phyloP scores from a whole-genome alignment of 2,113 vertebrate genomes.

The Sarotherodon lohbergeri region DNA sequence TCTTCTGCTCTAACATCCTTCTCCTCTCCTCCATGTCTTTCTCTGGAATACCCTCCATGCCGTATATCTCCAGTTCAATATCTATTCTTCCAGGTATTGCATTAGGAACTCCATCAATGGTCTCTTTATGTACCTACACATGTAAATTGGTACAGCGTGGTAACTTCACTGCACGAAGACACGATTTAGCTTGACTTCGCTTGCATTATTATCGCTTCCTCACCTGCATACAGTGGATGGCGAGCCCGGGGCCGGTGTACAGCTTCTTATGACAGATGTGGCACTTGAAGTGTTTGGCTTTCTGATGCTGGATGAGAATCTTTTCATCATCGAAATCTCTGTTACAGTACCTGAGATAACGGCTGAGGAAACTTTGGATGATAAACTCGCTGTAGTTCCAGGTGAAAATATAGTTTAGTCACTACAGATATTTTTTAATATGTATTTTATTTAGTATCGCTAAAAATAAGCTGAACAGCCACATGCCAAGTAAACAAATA shows the following conservation, averaged over 20 bases:
- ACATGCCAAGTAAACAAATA: background rate
- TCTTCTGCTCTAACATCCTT: conserved; percentile 88
- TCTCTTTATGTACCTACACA: conserved; percentile 89
- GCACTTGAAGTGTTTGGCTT: conserved; percentile 96
- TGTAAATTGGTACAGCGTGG: background rate
- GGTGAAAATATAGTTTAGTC: background rate
- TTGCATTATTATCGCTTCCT: background rate
- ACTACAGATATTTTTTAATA: background rate
- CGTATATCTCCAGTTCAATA: conserved; percentile 94
- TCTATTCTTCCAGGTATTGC: conserved; percentile 93
- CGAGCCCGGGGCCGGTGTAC: conserved; percentile 90
- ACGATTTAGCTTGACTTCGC: background rate
- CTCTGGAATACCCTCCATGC: conserved; percentile 95
- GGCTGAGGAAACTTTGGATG: conserved; percentile 11
- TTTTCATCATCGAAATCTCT: conserved; percentile 95
- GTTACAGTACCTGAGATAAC: conserved; percentile 84
- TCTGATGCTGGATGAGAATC: conserved; percentile 95
- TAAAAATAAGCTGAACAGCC: background rate
- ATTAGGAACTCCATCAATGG: conserved; percentile 92
- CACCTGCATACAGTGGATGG: conserved; percentile 97
- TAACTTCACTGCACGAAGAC: background rate
- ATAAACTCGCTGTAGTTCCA: background rate
- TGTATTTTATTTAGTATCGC: background rate
- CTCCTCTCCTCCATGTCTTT: conserved; percentile 93
- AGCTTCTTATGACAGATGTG: conserved; percentile 96